A percentile compares a stretch with the other conserved stretches of the same genome.
phyloP scores from a whole-genome alignment of 2,888 invertebrate species.

The Drosophila greeni region DNA sequence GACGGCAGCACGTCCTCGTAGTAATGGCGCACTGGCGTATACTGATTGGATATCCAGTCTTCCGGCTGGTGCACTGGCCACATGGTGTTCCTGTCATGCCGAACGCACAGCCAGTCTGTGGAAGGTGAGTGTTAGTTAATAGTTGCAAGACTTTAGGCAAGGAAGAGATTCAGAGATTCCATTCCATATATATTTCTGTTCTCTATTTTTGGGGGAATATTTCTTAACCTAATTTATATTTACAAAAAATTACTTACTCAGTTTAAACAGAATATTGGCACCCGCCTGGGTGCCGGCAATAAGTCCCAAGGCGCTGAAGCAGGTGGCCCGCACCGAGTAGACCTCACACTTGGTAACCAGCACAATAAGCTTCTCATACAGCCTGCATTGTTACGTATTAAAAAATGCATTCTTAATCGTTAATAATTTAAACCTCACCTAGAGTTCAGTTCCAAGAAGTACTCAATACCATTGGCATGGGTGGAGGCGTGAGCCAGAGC shows the following conservation, averaged over 20 bases:
- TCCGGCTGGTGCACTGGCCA: conserved; percentile 88
- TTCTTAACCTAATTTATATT: too few relatives aligned
- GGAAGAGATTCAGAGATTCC: neutral
- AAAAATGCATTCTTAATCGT: neutral
- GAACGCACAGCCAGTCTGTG: conserved; percentile 86
- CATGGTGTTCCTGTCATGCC: conserved; percentile 87
- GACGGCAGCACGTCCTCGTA: conserved; percentile 78
- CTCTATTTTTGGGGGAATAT: too few relatives aligned
- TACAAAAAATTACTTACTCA: conserved; percentile 79
- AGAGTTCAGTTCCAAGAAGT: conserved; percentile 81
- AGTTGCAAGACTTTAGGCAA: neutral
- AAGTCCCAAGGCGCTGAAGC: conserved; percentile 89
- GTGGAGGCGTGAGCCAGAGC: conserved; percentile 90
- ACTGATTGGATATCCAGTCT: conserved; percentile 80
- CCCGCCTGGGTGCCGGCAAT: conserved; percentile 91
- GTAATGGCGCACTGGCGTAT: conserved; percentile 79
- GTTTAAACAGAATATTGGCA: conserved; percentile 86
- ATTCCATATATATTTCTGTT: neutral
- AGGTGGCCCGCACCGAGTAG: conserved; percentile 93
- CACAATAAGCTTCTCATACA: conserved; percentile 80
- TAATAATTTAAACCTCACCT: conserved; percentile 56
- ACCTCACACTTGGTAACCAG: conserved; percentile 90
- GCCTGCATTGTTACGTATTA: conserved; percentile 48
- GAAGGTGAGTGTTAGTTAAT: neutral
- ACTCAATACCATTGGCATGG: conserved; percentile 86